Evolutionary conservation across 2,113 vertebrate genomes (phyloP), one percentile per base, ranked within the genome.

Genomic region (Aramus guarauna): DNA sequence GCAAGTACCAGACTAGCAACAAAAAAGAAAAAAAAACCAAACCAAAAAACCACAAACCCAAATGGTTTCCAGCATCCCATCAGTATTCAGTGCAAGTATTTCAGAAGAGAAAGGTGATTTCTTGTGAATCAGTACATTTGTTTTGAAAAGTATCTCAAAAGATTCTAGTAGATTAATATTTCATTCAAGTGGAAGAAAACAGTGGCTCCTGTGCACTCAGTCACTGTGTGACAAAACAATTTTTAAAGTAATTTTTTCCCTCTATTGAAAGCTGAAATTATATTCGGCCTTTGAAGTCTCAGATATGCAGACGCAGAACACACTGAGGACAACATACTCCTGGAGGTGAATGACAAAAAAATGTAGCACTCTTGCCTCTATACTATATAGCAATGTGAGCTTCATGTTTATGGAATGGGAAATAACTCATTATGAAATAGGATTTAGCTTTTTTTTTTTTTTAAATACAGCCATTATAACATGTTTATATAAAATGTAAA

Each of bases 71-170:
- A 90, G 9, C 56, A 71, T 82, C 18, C 5, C 3, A 30, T 78
- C 48, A 71, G n/a, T 88, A 90, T 78, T 92, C 56, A 27, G 11
- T 52, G 20, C 23, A 67, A 39, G 52, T 53, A 20, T 79, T 85
- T 96, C 52, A 87, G 60, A 75, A 81, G 15, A 83, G 20, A 64
- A 88, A 80, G 32, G 30, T 83, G 76, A 85, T 58, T 83, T 95
- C 71, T 94, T 92, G 45, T 83, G 67, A 92, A 60, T 84, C 79
- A 80, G 58, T 80, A 64, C 11, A 80, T 83, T 93, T 92, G 75
- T 64, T 96, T 94, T 91, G 68, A 92, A 86, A 96, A 92, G 26
- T 92, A 55, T 74, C 72, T 92, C 58, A 56, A 50, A 91, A 87
- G 24, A 85, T 92, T 80, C 17, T 75, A 67, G 60, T 78, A 77